Conservation (phyloP, 2,113 vertebrate genomes). For the Chaetodon trifascialis region DNA sequence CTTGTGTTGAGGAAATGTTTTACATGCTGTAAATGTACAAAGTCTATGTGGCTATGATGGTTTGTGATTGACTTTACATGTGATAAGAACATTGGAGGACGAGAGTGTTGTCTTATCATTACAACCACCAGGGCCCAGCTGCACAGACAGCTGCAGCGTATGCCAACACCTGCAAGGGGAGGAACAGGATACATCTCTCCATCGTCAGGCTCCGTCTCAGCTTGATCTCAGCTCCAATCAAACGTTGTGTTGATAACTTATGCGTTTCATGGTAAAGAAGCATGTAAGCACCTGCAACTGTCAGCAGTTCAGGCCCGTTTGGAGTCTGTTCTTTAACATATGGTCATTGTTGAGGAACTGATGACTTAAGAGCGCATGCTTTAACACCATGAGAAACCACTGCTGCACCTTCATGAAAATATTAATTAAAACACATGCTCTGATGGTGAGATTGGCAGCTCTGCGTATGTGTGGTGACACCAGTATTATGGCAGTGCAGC, state of each 20-base stretch:
- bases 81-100: conserved; percentile 32
- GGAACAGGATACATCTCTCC: conserved; percentile 48
- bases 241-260: conserved; percentile 37
- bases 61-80: conserved; percentile 57
- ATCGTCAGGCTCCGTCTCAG: conserved; percentile 35
- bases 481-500: conserved; percentile 23
- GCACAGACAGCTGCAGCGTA: conserved; percentile 62
- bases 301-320: conserved; percentile 52
- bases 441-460: conserved; percentile 51
- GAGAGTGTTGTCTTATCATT: conserved; percentile 52
- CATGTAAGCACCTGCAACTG: conserved; percentile 58
- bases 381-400: conserved; percentile 24
- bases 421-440: conserved; percentile 49
- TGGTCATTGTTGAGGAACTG: conserved; percentile 39
- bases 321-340: conserved; percentile 52
- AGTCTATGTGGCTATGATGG: conserved; percentile 21
- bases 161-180: conserved; percentile 62
- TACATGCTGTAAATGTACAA: conserved; percentile 3
- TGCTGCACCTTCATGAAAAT: conserved; percentile 7
- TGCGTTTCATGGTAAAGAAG: conserved; percentile 36
- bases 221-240: conserved; percentile 32
- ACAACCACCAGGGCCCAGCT: conserved; percentile 59
- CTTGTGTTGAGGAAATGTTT: neutral
- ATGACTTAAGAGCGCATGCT: neutral
- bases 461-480: conserved; percentile 52